Evolutionary conservation across 2,888 invertebrate genomes (phyloP), one percentile per base, ranked within the genome.

Genomic region (Hipparchia semele): DNA sequence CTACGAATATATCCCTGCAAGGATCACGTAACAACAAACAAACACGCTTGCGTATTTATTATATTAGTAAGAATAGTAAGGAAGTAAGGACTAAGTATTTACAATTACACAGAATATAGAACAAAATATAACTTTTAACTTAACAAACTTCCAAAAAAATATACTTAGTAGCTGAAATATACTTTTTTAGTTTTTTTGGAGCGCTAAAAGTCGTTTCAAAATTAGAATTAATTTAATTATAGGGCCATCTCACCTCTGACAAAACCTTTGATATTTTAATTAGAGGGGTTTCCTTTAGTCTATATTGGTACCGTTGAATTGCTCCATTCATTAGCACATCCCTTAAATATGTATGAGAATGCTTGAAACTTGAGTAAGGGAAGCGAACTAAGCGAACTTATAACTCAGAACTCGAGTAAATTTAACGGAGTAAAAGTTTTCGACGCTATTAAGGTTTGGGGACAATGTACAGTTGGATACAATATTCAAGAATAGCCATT

Each of bases 401-500:
- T 84, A 82, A 82, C 80, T 83, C 80, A 78, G 77, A 86, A 86
- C 82, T 86, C 82, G 77, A 78, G 68, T 80, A 82, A 87, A 88
- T 86, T 87, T 84, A 80, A 85, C 83, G 81, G 80, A 80, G 83
- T 83, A 83, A 79, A 83, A 87, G 81, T 87, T 86, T 81, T 79
- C 78, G 76, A 33, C 53, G 83, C 85, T 84, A 84, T 87, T 86
- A 85, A 83, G 84, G 84, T 84, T 82, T 79, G 82, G 81, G 84
- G 86, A 86, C 85, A 86, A 85, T 86, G 86, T 88, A 84, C 80
- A 90, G 88, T 89, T 86, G 89, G 90, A 91, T 90, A 91, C 90
- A 90, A 88, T 90, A 90, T 91, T 90, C 89, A 88, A 89, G 89
- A 88, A 89, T 87, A 89, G 87, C 89, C 83, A 90, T 90, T 91